Base-by-base conservation (phyloP, 2,113 vertebrate species). In the Oncorhynchus mykiss region DNA sequence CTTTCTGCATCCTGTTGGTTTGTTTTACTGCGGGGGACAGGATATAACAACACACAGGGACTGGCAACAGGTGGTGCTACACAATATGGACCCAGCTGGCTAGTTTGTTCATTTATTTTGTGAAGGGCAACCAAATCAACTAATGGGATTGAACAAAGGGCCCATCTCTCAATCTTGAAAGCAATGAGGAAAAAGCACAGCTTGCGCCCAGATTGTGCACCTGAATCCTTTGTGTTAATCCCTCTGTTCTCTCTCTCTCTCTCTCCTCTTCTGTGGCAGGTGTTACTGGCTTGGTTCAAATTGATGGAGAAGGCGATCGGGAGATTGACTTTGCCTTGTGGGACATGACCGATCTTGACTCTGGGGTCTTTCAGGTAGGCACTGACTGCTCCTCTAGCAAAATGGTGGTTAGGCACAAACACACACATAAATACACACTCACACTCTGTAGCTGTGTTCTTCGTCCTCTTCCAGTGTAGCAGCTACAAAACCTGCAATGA, bases 281-380 rank as follows among this genome's bases (percentile, higher is more conserved):
- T 0, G 94, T 96, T 81, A 95, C 93, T 0, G 96, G 97, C 0
- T 70, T 85, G 34, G 75, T 97, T 81, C 92, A 92, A 85, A 95
- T 98, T 4, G 96, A 98, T 0, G 89, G 93, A 80, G 90, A 89
- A 0, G 96, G 96, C 0, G 96, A 98, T 77, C 91, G 96, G 76
- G 94, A 97, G 88, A 92, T 92, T 0, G 96, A 98, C 86, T 97
- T 95, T 9, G 94, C 96, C 6, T 85, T 98, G 12, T 98, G 97
- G 97, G 96, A 97, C 90, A 95, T 96, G 95, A 88, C 83, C 0
- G 90, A 97, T 4, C 76, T 92, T 0, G 64, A 70, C 0, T 85
- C 74, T 0, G 96, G 95, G 2, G 81, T 88, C 22, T 98, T 96
- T 84, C 91, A 96, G 94, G 96, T 97, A 85, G 5, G 66, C 51